A percentile compares a stretch with the other conserved stretches of the same genome.
Evolutionary conservation across 2,888 invertebrate species (phyloP).

Genomic region (Lasioglossum lativentre): DNA sequence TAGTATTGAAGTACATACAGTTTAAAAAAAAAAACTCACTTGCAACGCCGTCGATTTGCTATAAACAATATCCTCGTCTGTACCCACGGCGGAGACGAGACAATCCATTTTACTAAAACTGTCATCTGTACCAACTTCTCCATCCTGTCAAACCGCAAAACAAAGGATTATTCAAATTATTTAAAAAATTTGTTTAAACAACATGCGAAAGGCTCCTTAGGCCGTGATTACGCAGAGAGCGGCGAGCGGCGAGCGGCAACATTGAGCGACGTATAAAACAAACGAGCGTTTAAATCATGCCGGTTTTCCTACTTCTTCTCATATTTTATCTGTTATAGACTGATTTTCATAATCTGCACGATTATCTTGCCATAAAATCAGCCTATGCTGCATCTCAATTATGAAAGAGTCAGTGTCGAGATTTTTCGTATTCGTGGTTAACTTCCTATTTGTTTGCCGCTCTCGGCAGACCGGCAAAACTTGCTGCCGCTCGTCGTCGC

Average conservation of each 20-base stretch:
- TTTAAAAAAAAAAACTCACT: constrained; percentile 85
- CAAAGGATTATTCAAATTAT: constrained; percentile 1
- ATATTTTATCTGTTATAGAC: background rate
- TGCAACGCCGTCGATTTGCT: constrained; percentile 98
- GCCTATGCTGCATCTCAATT: background rate
- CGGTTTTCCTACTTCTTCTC: background rate
- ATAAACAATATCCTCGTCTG: constrained; percentile 97
- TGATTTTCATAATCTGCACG: background rate
- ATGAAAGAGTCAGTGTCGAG: background rate
- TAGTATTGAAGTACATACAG: background rate
- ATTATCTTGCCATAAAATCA: background rate
- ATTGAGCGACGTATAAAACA: too few relatives aligned
- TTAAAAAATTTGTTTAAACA: background rate
- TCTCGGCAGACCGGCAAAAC: background rate
- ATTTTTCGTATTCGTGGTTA: background rate
- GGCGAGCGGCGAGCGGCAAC: too few relatives aligned
- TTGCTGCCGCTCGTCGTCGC: background rate
- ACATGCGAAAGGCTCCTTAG: constrained; percentile 82
- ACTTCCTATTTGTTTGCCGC: background rate
- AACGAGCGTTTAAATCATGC: too few relatives aligned
- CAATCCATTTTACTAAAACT: constrained; percentile 95
- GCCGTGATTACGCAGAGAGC: too few relatives aligned
- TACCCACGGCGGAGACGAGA: constrained; percentile 95
- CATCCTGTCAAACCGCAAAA: constrained; percentile 84
- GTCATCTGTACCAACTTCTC: constrained; percentile 89